phyloP scores from a whole-genome alignment of 2,113 vertebrate species.

The Otocyon megalotis region DNA sequence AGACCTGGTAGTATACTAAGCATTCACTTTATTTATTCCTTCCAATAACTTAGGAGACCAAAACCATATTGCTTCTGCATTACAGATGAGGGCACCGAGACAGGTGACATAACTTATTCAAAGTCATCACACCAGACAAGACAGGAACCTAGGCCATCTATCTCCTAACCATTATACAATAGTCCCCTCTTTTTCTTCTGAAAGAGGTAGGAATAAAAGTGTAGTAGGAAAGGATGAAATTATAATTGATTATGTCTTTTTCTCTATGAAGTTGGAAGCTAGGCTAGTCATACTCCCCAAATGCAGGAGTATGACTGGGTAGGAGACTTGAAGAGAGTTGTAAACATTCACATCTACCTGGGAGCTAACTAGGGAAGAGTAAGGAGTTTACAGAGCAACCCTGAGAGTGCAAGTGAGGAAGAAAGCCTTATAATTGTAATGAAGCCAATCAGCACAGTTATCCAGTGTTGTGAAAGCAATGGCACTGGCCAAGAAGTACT shows the following conservation, averaged over 20 bases:
- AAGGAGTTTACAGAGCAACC: background rate
- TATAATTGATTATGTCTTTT: slow-evolving; percentile 32
- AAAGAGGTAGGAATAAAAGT: background rate
- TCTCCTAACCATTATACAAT: background rate
- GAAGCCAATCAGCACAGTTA: background rate
- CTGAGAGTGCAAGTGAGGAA: background rate
- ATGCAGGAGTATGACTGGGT: background rate
- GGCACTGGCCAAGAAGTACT: background rate
- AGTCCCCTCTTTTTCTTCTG: background rate
- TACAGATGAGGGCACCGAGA: background rate
- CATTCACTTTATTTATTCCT: slow-evolving; percentile 3
- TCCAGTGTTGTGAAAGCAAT: background rate
- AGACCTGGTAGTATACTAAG: background rate
- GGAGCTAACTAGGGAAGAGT: background rate
- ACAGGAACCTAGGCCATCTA: background rate
- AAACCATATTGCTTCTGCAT: background rate
- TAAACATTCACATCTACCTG: slow-evolving; percentile 38
- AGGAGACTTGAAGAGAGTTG: background rate
- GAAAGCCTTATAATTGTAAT: background rate
- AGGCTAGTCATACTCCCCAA: slow-evolving; percentile 19
- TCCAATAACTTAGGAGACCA: background rate
- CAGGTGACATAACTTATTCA: background rate
- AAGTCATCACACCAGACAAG: background rate
- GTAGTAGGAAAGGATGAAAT: slow-evolving; percentile 32
- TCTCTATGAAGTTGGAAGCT: slow-evolving; percentile 45